Evolutionary conservation across 2,888 invertebrate species (phyloP), one percentile per base, ranked within the genome.

Genomic region (Crepidodera aurea): DNA sequence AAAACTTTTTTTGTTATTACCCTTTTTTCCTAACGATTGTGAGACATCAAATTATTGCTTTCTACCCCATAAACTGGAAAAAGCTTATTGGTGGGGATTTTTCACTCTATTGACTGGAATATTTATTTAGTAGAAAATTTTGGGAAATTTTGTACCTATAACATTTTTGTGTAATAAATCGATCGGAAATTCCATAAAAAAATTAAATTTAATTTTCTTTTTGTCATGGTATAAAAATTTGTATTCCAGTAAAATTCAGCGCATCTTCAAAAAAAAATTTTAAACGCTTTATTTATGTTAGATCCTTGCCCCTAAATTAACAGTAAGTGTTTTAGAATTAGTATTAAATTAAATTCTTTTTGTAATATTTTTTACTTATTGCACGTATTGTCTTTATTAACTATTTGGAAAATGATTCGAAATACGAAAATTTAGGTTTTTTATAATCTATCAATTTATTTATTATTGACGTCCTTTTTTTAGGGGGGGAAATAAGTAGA

Each of bases 221-320:
- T 55, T 46, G 50, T 58, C 34, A 34, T 46, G 60, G 60, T 61
- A 53, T 34, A 53, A 40, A 44, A 54, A 15, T 50, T 62, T 53
- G 15, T 22, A 51, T 51, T 50, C 34, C 44, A 56, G 29, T 51
- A 25, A 42, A 46, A 53, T 42, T 46, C 46, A 56, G 48, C 39
- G 39, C 32, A 44, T 54, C 51, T 42, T 44, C 58, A 56, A 32
- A 54, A 59, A 29, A 32, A 12, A 62, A 67, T 67, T 62, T 65
- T 66, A 68, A 64, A 69, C 66, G 66, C 68, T 69, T 65, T 64
- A 70, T 70, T 66, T 67, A 66, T 68, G 40, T 66, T 63, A 65
- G 51, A 64, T 65, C 66, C 65, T 65, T 65, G 68, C 66, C 66
- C 64, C 44, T 40, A 62, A 64, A 50, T 16, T 55, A 44, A 62